Base-by-base conservation (phyloP, 2,888 invertebrate species). In the Diloba caeruleocephala region DNA sequence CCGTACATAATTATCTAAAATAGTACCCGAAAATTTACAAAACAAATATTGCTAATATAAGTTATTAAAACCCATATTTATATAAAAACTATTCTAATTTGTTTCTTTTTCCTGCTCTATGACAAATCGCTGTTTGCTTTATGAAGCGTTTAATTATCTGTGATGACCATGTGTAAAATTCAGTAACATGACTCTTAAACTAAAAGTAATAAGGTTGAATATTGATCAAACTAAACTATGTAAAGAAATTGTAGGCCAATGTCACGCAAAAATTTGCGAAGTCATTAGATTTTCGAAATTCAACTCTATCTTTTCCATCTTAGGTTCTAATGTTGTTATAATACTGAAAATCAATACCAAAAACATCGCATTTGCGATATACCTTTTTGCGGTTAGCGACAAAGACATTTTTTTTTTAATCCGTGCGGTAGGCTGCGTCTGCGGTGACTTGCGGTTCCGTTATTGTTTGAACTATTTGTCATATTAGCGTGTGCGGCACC, bases 321-420 rank as follows among this genome's bases (percentile, higher is more conserved):
- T 39, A 53, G 7, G 6, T 17, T 44, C 0, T 4, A 17, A 0
- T 29, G 41, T 63, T 5, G 4, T 23, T 9, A 0, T 2, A 10
- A 8, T 0, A 2, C 5, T n/a, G 6, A 50, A 56, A 63, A 50
- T 54, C 37, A 54, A 66, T 26, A 25, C 21, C 13, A 26, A 43
- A 67, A 48, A 59, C 46, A 46, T 6, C 31, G 33, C 38, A 31
- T 58, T 65, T 58, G 52, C 34, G 44, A 62, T 55, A 53, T 52
- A 67, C 65, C 68, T 65, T 69, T 66, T 76, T 83, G 85, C 87
- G 87, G 87, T 84, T 81, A 68, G 81, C 79, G 83, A 87, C 88
- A 87, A 85, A 86, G 86, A 74, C 60, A 60, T 65, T 76, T 81
- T 80, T 53, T 48, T 21, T 41, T 14, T 10, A 21, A 15, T 19